These are phyloP conservation scores for Drosophila sucinea DNA, from an alignment of 1,140 invertebrate genomes.

Conservation along the genomic window DNA sequence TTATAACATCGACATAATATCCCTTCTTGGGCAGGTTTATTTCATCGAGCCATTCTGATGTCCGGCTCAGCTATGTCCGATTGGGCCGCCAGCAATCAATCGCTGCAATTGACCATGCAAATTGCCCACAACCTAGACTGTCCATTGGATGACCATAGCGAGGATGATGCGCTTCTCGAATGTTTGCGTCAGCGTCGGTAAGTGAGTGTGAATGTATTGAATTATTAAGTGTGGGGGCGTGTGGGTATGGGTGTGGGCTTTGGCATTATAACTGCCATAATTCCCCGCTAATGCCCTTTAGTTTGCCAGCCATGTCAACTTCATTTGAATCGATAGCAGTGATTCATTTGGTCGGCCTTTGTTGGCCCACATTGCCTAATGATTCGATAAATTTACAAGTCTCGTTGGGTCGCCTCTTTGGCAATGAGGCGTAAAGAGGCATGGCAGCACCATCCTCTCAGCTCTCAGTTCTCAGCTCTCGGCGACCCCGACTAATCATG, in stretches of 20 bases:
- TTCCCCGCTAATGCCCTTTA: slow-evolving; percentile 42
- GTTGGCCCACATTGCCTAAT: slow-evolving; percentile 57
- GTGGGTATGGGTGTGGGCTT: slow-evolving; percentile 3
- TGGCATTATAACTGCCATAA: slow-evolving; percentile 51
- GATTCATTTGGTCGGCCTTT: slow-evolving; percentile 26
- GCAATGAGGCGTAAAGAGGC: slow-evolving; percentile 61
- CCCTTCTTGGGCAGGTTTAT: slow-evolving; percentile 87
- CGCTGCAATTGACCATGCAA: slow-evolving; percentile 90
- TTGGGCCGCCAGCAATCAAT: slow-evolving; percentile 93
- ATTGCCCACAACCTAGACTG: slow-evolving; percentile 92
- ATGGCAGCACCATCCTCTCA: background rate
- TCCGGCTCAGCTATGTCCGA: slow-evolving; percentile 95
- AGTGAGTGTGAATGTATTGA: slow-evolving; percentile 61
- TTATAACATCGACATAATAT: slow-evolving; percentile 37
- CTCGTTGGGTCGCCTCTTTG: slow-evolving; percentile 49
- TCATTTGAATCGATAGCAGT: slow-evolving; percentile 44
- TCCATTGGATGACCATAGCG: slow-evolving; percentile 83
- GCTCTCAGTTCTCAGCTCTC: background rate
- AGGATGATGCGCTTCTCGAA: slow-evolving; percentile 84
- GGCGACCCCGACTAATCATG: slow-evolving; percentile 63
- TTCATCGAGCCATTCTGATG: slow-evolving; percentile 96
- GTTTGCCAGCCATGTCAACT: slow-evolving; percentile 21
- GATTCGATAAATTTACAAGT: slow-evolving; percentile 72
- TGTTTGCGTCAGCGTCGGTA: slow-evolving; percentile 87
- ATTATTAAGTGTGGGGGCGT: slow-evolving; percentile 70